phyloP scores from a whole-genome alignment of 2,113 vertebrate species.

The Proterorhinus semilunaris region DNA sequence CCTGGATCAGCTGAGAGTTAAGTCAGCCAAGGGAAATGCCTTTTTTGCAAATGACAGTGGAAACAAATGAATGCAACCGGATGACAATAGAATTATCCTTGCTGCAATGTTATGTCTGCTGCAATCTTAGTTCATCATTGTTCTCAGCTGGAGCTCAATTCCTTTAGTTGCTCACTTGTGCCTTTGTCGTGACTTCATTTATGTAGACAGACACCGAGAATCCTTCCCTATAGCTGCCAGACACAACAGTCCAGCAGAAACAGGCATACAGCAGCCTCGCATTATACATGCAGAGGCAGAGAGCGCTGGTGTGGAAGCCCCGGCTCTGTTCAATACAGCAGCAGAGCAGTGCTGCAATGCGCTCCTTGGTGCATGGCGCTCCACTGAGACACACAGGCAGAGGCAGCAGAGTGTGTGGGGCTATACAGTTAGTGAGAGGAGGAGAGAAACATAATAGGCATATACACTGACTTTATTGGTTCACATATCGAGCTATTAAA shows the following conservation, averaged over 20 bases:
- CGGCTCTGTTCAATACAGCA: slow-evolving; percentile 50
- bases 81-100: no score
- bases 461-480: background rate
- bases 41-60: no score
- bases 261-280: slow-evolving; percentile 23
- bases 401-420: slow-evolving; percentile 26
- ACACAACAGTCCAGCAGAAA: slow-evolving; percentile 2
- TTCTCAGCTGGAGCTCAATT: background rate
- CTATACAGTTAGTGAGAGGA: slow-evolving; percentile 10
- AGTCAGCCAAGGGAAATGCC: no score
- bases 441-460: slow-evolving; percentile 3
- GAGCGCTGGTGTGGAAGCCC: slow-evolving; percentile 42
- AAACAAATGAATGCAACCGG: no score
- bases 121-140: background rate
- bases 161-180: background rate
- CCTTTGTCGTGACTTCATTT: background rate
- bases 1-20: no score
- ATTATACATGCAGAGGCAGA: slow-evolving; percentile 46
- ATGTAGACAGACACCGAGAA: background rate
- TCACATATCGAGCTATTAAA: background rate
- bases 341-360: slow-evolving; percentile 75
- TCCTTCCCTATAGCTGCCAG: slow-evolving; percentile 22
- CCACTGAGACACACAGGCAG: slow-evolving; percentile 45
- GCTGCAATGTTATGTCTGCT: no score
- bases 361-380: slow-evolving; percentile 69